These are phyloP conservation scores for Panthera leo DNA, from an alignment of 2,113 vertebrate species.

Conservation along the genomic window DNA sequence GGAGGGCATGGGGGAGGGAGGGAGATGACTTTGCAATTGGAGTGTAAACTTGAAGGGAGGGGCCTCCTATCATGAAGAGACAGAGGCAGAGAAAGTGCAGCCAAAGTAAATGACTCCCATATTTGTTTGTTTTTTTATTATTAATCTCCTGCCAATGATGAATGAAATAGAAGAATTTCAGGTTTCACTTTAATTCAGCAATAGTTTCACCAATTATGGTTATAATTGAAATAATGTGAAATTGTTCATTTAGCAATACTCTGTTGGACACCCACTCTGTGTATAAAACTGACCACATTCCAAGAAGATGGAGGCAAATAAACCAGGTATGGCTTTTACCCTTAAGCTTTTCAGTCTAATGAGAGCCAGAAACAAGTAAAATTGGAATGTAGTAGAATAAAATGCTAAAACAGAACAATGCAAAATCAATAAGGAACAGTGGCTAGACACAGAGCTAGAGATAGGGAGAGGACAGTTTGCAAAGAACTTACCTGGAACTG, in stretches of 20 bases:
- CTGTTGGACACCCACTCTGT: not conserved
- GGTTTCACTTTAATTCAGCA: conserved; percentile 15
- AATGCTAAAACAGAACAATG: not conserved
- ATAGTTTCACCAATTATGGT: not conserved
- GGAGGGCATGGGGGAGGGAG: not conserved
- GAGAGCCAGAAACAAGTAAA: not conserved
- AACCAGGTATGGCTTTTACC: not conserved
- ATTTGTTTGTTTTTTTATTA: not conserved
- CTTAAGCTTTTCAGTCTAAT: not conserved
- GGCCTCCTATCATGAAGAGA: not conserved
- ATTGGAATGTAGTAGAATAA: not conserved
- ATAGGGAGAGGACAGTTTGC: not conserved
- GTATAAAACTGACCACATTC: not conserved
- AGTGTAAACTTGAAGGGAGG: not conserved
- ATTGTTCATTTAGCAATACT: not conserved
- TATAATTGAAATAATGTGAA: not conserved
- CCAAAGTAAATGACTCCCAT: not conserved
- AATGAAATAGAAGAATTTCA: not conserved
- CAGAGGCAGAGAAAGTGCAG: not conserved
- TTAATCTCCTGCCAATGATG: not conserved
- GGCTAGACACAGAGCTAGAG: not conserved
- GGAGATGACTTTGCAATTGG: not conserved
- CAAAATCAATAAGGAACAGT: not conserved
- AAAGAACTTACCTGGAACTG: not conserved
- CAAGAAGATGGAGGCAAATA: not conserved